phyloP scores from a whole-genome alignment of 2,888 invertebrate genomes.

The Scaptomyza polygonia region DNA sequence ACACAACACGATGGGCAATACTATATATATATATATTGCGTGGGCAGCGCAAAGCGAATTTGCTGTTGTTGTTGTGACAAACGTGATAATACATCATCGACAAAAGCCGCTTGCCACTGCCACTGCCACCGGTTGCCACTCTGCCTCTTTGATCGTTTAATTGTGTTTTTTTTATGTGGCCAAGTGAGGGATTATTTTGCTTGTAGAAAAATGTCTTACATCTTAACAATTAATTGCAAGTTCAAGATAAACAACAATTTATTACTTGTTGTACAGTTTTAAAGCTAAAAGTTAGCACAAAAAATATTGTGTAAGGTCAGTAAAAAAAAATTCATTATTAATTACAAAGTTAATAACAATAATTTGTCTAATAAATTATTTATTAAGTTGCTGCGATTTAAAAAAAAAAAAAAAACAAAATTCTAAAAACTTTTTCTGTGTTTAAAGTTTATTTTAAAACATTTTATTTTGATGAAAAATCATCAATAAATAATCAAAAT shows the following conservation, averaged over 20 bases:
- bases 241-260: conserved; percentile 6
- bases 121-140: conserved; percentile 12
- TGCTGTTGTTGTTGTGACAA: conserved; percentile 47
- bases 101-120: conserved; percentile 1
- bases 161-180: conserved; percentile 38
- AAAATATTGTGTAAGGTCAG: not conserved
- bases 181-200: conserved; percentile 25
- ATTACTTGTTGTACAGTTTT: not conserved
- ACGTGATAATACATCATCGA: conserved; percentile 67
- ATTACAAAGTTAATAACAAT: too few relatives aligned
- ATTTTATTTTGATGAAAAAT: too few relatives aligned
- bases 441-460: too few relatives aligned
- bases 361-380: too few relatives aligned
- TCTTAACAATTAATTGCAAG: conserved; percentile 44
- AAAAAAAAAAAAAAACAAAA: too few relatives aligned
- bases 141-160: conserved; percentile 74
- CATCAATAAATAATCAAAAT: too few relatives aligned
- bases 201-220: conserved; percentile 12
- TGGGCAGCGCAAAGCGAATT: conserved; percentile 37
- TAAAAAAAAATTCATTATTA: not conserved
- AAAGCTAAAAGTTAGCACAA: not conserved
- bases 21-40: conserved; percentile 25
- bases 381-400: too few relatives aligned
- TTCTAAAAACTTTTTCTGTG: too few relatives aligned
- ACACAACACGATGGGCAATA: conserved; percentile 15